Conservation (phyloP, 2,888 invertebrate genomes). For the Dynastes maya region DNA sequence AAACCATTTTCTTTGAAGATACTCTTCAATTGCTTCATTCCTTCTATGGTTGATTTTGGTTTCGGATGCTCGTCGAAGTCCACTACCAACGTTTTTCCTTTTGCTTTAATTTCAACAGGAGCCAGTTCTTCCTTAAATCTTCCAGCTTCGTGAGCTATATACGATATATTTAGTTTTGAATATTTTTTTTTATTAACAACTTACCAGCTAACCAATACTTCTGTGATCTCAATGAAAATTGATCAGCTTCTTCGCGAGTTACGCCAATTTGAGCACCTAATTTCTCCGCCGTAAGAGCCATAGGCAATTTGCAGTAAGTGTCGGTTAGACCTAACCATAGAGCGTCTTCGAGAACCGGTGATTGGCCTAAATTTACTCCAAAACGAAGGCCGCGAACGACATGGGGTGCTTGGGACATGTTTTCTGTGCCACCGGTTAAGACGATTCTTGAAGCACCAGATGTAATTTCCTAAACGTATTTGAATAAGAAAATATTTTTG, state of each 20-base stretch:
- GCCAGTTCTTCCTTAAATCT: constrained; percentile 92
- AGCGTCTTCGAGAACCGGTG: constrained; percentile 87
- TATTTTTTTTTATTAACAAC: constrained; percentile 6
- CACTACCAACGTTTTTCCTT: constrained; percentile 85
- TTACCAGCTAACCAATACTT: constrained; percentile 88
- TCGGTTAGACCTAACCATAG: constrained; percentile 94
- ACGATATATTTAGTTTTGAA: not conserved
- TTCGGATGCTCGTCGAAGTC: constrained; percentile 95
- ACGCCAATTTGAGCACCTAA: constrained; percentile 89
- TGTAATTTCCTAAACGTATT: constrained; percentile 81
- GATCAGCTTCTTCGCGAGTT: constrained; percentile 87
- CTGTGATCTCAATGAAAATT: constrained; percentile 89
- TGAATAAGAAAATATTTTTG: not conserved
- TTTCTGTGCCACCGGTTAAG: constrained; percentile 94
- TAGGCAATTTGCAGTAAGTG: constrained; percentile 90
- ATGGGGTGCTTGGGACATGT: constrained; percentile 95
- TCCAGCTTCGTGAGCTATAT: constrained; percentile 88
- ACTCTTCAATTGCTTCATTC: constrained; percentile 87
- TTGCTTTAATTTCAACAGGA: constrained; percentile 88
- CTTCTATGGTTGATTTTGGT: constrained; percentile 89
- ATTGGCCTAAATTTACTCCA: constrained; percentile 87
- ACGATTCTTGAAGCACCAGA: constrained; percentile 89
- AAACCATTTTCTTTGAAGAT: constrained; percentile 96
- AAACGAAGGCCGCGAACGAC: constrained; percentile 89
- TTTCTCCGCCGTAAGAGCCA: constrained; percentile 97